Conservation (phyloP, 2,888 invertebrate genomes). For the Andrena flavipes region DNA sequence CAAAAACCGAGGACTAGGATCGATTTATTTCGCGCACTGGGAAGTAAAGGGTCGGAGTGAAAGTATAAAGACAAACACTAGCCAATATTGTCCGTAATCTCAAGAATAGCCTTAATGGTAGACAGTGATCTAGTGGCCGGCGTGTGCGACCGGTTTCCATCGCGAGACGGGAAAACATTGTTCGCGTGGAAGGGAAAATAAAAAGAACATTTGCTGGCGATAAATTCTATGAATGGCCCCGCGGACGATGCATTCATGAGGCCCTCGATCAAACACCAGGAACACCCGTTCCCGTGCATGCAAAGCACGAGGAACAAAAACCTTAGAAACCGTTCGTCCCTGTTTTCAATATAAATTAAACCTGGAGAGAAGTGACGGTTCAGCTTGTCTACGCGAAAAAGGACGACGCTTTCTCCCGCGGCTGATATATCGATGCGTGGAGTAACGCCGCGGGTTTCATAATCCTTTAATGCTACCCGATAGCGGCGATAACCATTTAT, state of each 20-base stretch:
- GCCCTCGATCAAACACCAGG: conserved; percentile 16
- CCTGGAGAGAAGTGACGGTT: conserved; percentile 10
- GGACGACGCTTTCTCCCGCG: conserved; percentile 33
- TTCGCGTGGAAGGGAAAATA: background rate
- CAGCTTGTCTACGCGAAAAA: conserved; percentile 21
- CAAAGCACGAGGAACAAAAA: background rate
- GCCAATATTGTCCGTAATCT: conserved; percentile 52
- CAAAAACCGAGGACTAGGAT: background rate
- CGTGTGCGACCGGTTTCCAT: conserved; percentile 52
- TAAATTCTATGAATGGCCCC: conserved; percentile 35
- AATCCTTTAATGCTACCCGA: conserved; percentile 57
- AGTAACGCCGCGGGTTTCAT: conserved; percentile 45
- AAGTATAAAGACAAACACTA: conserved; percentile 48
- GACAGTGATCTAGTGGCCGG: conserved; percentile 53
- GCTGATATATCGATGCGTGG: conserved; percentile 43
- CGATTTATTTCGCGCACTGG: conserved; percentile 20
- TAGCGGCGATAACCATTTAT: conserved; percentile 55
- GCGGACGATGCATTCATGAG: background rate
- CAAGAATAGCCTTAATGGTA: conserved; percentile 34
- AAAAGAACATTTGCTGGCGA: conserved; percentile 14
- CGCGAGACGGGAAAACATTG: conserved; percentile 44
- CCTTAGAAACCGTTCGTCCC: conserved; percentile 15
- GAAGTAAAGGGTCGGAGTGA: conserved; percentile 35
- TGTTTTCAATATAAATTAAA: conserved; percentile 14
- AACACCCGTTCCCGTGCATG: background rate